These are phyloP conservation scores for Lineus longissimus DNA, from an alignment of 1,140 invertebrate genomes.

Conservation along the genomic window DNA sequence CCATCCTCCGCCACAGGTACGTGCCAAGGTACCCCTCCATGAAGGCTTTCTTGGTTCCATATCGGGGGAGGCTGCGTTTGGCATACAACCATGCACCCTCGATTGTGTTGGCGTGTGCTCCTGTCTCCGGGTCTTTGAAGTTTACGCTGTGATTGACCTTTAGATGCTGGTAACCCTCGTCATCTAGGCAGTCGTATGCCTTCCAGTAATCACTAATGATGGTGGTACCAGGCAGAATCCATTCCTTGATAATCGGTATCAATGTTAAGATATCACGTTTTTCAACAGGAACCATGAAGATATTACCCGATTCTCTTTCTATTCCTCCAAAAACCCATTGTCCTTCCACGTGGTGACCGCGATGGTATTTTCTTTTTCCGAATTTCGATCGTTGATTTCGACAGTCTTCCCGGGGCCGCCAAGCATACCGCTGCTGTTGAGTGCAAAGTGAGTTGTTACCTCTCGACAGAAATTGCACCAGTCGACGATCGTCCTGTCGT, in stretches of 20 bases:
- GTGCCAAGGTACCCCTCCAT: too few relatives aligned
- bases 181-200: background rate
- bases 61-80: slow-evolving; percentile 9
- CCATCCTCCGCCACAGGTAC: too few relatives aligned
- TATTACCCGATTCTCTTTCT: background rate
- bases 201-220: slow-evolving; percentile 10
- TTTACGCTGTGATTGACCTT: slow-evolving; percentile 8
- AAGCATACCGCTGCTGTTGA: background rate
- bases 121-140: slow-evolving; percentile 11
- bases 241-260: slow-evolving; percentile 1
- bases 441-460: background rate
- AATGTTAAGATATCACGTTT: background rate
- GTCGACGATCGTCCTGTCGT: background rate
- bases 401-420: background rate
- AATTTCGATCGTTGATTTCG: slow-evolving; percentile 8
- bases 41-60: too few relatives aligned
- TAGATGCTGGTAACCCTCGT: background rate
- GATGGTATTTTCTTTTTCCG: background rate
- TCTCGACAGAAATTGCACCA: slow-evolving; percentile 11
- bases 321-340: slow-evolving; percentile 11
- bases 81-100: slow-evolving; percentile 16
- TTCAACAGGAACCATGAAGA: slow-evolving; percentile 7
- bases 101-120: slow-evolving; percentile 13
- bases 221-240: slow-evolving; percentile 5
- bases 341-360: slow-evolving; percentile 1